Conservation (phyloP, 2,113 vertebrate species). For the Cephalopholis sonnerati region DNA sequence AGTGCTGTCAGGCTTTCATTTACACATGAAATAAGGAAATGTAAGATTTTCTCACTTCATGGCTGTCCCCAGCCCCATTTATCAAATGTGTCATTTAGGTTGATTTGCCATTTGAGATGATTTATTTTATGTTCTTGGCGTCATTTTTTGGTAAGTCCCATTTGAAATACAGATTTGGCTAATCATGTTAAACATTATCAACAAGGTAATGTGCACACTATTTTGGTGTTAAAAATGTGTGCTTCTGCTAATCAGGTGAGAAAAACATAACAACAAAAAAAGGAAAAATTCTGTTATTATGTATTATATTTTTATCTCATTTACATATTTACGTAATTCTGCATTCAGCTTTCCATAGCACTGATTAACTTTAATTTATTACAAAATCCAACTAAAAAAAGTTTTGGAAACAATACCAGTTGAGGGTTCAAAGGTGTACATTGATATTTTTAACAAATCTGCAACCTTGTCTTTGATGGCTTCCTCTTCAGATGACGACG, state of each 20-base stretch:
- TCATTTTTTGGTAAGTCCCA: not conserved
- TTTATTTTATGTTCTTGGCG: slow-evolving; percentile 23
- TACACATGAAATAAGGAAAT: slow-evolving; percentile 22
- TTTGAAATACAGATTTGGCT: slow-evolving; percentile 1
- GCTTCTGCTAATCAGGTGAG: not conserved
- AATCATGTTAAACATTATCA: not conserved
- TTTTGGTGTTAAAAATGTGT: not conserved
- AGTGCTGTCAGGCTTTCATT: slow-evolving; percentile 8
- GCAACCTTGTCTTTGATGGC: no score
- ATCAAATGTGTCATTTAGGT: slow-evolving; percentile 7
- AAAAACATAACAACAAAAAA: not conserved
- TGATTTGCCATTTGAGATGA: slow-evolving; percentile 11
- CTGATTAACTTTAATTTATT: no score
- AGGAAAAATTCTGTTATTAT: not conserved
- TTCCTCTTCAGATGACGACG: no score
- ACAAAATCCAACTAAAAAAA: no score
- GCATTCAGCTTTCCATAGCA: no score
- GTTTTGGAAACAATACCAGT: no score
- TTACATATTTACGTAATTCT: no score
- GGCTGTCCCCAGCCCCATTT: not conserved
- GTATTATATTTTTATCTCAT: not conserved
- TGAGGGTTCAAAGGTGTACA: no score
- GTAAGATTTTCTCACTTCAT: slow-evolving; percentile 8
- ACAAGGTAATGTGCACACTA: slow-evolving; percentile 1
- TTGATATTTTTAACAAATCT: no score